These are phyloP conservation scores for Hirtodrosophila histrioides DNA, from an alignment of 2,888 invertebrate genomes.

Conservation along the genomic window DNA sequence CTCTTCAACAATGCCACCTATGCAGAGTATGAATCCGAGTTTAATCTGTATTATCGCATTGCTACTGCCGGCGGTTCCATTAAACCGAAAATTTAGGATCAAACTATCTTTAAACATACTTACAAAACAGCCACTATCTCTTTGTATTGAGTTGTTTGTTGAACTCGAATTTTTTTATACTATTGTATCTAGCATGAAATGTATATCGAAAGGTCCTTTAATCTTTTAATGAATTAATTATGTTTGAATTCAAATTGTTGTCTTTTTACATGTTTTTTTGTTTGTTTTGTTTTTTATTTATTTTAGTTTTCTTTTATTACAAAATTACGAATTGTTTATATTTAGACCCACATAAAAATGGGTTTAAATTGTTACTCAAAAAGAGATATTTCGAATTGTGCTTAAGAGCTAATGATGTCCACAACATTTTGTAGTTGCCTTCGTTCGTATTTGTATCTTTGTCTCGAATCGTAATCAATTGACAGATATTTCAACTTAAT, in stretches of 20 bases:
- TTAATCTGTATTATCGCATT: constrained; percentile 84
- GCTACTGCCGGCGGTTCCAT: constrained; percentile 71
- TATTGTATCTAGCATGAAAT: no score
- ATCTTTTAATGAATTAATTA: not conserved
- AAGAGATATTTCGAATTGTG: constrained; percentile 45
- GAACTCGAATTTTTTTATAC: no score
- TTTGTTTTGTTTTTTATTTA: constrained; percentile 62
- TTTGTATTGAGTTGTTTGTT: no score
- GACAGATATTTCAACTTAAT: constrained; percentile 37
- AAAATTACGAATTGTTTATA: constrained; percentile 64
- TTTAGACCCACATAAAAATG: constrained; percentile 70
- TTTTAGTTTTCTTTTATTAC: constrained; percentile 54
- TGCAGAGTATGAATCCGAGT: constrained; percentile 82
- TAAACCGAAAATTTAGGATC: constrained; percentile 32
- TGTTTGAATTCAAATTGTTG: not conserved
- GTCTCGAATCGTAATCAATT: constrained; percentile 36
- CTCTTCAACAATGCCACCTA: constrained; percentile 79
- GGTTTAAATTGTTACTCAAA: constrained; percentile 48
- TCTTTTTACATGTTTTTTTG: constrained; percentile 51
- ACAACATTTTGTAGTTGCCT: constrained; percentile 35
- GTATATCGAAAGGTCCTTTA: no score
- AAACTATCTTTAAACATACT: no score
- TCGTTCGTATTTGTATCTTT: constrained; percentile 35
- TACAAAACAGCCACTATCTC: no score
- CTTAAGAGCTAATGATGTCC: constrained; percentile 63